Evolutionary conservation across 2,113 vertebrate genomes (phyloP), one percentile per base, ranked within the genome.

Genomic region (Jacana jacana): DNA sequence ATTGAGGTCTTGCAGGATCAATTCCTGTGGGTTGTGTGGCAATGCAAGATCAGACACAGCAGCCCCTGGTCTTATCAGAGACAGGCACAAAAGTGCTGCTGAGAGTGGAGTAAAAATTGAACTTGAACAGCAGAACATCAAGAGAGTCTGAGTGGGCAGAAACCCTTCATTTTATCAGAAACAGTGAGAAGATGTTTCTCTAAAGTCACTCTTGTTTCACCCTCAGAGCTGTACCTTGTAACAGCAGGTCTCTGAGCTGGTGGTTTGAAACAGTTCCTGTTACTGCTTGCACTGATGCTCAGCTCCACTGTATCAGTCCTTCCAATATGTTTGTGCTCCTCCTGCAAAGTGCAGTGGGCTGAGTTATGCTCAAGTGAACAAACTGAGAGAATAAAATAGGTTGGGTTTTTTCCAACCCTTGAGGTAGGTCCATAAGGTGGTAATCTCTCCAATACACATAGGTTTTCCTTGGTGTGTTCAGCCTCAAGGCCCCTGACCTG

Each of bases 401-500:
- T 0, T 88, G 31, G 11, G 42, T 2, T 10, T 22, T 89, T 88
- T 51, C 28, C 79, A 77, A 0, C 17, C n/a, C 23, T 54, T 39
- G 28, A 69, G 52, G 15, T n/a, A 30, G 25, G 25, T 58, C 28
- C 28, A 8, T 64, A 80, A 63, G 3, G 19, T 54, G 23, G 33
- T n/a, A 27, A 9, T 58, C 28, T 66, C 30, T 79, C 70, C 8
- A 2, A 12, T 8, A 11, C 15, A 48, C 11, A 17, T 23, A 42
- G 27, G 2, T 68, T 76, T 87, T 84, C 40, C 35, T 89, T 18
- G 2, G 10, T 20, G 55, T 73, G 17, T 51, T 87, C 35, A 61
- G 39, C 63, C 24, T 79, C 57, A 46, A 25, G 28, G 14, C 24
- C 28, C 54, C 42, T 91, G 73, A 35, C 18, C 19, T 42, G 63